A percentile compares a stretch with the other conserved stretches of the same genome.
phyloP scores from a whole-genome alignment of 2,888 invertebrate species.

The Panopea generosa region DNA sequence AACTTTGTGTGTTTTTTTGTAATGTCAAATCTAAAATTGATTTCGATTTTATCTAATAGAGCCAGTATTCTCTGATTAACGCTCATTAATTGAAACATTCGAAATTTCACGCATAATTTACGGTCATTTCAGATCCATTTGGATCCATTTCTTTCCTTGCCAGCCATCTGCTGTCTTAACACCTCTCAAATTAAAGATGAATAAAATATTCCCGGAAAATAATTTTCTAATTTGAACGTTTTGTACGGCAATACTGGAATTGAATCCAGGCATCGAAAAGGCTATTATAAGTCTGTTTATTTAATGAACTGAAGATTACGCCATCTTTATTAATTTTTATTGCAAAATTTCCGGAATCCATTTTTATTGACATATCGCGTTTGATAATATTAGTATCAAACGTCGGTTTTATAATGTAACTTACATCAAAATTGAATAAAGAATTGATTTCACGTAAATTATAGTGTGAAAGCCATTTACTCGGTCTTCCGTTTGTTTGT shows the following conservation, averaged over 20 bases:
- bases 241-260: too few relatives aligned
- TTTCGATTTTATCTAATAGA: too few relatives aligned
- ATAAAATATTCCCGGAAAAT: neutral
- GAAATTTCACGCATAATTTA: conserved; percentile 17
- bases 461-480: conserved; percentile 43
- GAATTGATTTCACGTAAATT: conserved; percentile 37
- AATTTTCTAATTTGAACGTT: too few relatives aligned
- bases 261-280: too few relatives aligned
- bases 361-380: too few relatives aligned
- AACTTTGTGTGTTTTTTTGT: too few relatives aligned
- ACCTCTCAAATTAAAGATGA: conserved; percentile 30
- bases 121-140: neutral
- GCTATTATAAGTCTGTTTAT: too few relatives aligned
- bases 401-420: conserved; percentile 26
- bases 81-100: conserved; percentile 16
- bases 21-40: too few relatives aligned
- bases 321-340: too few relatives aligned
- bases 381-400: conserved; percentile 16
- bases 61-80: conserved; percentile 5
- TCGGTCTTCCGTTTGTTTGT: conserved; percentile 38
- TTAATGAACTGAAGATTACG: too few relatives aligned
- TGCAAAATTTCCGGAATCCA: too few relatives aligned
- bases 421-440: conserved; percentile 41
- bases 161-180: conserved; percentile 42
- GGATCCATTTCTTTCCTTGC: neutral